A percentile compares a stretch with the other conserved stretches of the same genome.
Conservation (phyloP, 2,113 vertebrate genomes). For the Periophthalmodon schlosseri region DNA sequence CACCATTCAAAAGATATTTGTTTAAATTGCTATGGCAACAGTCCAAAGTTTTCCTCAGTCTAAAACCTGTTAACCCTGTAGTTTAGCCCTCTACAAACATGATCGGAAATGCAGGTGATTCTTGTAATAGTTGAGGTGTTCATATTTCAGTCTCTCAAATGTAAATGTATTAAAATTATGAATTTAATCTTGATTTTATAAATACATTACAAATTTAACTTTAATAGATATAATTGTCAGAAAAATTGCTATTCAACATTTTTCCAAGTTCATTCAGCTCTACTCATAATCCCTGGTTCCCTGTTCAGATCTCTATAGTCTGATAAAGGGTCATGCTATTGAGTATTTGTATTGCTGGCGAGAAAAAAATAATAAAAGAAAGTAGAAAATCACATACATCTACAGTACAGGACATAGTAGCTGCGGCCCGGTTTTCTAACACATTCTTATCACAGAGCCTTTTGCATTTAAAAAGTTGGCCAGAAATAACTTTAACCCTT, state of each 20-base stretch:
- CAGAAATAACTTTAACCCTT: slow-evolving; percentile 24
- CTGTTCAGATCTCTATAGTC: slow-evolving; percentile 33
- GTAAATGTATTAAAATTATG: background rate
- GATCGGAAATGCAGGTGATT: too few relatives aligned
- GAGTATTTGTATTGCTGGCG: slow-evolving; percentile 63
- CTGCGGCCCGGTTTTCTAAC: slow-evolving; percentile 8
- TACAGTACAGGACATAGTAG: slow-evolving; percentile 12
- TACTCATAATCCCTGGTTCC: slow-evolving; percentile 42
- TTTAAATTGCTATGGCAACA: too few relatives aligned
- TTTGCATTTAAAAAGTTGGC: slow-evolving; percentile 13
- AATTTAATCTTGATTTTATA: too few relatives aligned
- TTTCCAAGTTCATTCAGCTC: background rate
- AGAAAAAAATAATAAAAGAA: slow-evolving; percentile 10
- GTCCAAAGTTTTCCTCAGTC: too few relatives aligned
- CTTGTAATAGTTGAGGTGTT: too few relatives aligned
- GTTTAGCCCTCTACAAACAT: background rate
- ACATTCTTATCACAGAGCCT: slow-evolving; percentile 21
- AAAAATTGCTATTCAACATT: background rate
- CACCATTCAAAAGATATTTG: too few relatives aligned
- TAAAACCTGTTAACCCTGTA: background rate
- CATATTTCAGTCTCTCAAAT: background rate
- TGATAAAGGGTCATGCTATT: slow-evolving; percentile 15
- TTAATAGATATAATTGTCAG: background rate
- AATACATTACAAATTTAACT: too few relatives aligned
- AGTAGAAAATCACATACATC: slow-evolving; percentile 4